These are phyloP conservation scores for Drosophila pseudoananassae DNA, from an alignment of 1,140 invertebrate genomes.

Conservation along the genomic window DNA sequence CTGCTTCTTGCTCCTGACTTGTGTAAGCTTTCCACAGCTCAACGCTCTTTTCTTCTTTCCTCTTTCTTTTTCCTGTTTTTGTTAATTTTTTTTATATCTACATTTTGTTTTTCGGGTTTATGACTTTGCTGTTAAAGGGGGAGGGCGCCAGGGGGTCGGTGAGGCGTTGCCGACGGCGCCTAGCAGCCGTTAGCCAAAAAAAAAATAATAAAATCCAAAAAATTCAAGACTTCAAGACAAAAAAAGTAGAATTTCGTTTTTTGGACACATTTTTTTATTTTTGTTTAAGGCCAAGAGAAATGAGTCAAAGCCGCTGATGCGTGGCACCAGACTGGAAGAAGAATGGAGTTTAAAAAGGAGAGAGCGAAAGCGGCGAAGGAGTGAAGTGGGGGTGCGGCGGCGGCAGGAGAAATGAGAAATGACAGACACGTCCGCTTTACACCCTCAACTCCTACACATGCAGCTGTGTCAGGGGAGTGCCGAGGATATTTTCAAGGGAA, in stretches of 20 bases:
- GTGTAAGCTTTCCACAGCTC: conserved; percentile 51
- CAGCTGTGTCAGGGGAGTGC: not conserved
- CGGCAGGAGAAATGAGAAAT: conserved; percentile 64
- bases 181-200: conserved; percentile 56
- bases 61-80: conserved; percentile 62
- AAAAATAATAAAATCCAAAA: conserved; percentile 37
- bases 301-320: conserved; percentile 53
- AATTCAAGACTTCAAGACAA: not conserved
- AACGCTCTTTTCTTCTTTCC: conserved; percentile 35
- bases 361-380: conserved; percentile 3
- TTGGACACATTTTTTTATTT: conserved; percentile 46
- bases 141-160: not conserved
- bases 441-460: conserved; percentile 39
- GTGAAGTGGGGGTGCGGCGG: conserved; percentile 28
- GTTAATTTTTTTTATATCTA: conserved; percentile 69
- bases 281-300: conserved; percentile 40
- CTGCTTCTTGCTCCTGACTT: conserved; percentile 39
- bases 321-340: conserved; percentile 31
- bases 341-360: conserved; percentile 21
- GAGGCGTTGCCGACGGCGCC: conserved; percentile 43
- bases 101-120: conserved; percentile 30
- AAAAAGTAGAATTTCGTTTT: conserved; percentile 43
- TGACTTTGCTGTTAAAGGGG: conserved; percentile 12
- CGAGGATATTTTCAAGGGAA: not conserved
- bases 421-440: conserved; percentile 75